Conservation (phyloP, 2,113 vertebrate genomes). For the Genyomyrus donnyi region DNA sequence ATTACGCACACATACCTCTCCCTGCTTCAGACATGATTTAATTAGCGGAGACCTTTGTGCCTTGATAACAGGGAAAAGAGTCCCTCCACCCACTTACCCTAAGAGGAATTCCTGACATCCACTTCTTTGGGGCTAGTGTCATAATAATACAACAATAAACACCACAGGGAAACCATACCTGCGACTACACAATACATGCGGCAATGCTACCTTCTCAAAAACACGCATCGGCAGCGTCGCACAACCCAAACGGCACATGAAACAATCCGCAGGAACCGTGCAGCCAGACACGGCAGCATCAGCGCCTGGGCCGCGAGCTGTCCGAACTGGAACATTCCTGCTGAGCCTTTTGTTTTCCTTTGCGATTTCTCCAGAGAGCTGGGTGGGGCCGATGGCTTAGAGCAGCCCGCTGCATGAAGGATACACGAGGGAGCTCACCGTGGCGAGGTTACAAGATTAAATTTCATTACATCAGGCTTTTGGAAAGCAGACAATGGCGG, state of each 20-base stretch:
- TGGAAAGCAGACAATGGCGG: slow-evolving; percentile 10
- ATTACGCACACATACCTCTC: not conserved
- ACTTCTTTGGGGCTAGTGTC: not conserved
- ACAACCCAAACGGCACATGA: not conserved
- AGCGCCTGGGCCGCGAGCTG: not conserved
- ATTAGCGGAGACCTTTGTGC: slow-evolving; percentile 1
- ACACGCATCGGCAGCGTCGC: not conserved
- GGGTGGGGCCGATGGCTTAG: not conserved
- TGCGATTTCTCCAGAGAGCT: not conserved
- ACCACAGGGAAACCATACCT: not conserved
- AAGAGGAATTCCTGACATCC: not conserved
- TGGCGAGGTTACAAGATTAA: slow-evolving; percentile 6
- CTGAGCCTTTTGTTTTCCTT: not conserved
- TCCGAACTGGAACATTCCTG: not conserved
- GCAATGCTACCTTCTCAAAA: not conserved
- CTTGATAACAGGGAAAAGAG: not conserved
- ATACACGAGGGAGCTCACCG: not conserved
- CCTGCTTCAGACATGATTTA: not conserved
- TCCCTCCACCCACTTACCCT: not conserved
- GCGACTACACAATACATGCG: not conserved
- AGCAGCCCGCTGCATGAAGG: not conserved
- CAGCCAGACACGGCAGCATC: not conserved
- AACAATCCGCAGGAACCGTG: not conserved
- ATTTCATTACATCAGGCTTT: slow-evolving; percentile 16
- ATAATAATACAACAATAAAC: not conserved